These are phyloP conservation scores for Triops longicaudatus DNA, from an alignment of 1,140 invertebrate genomes.

Conservation along the genomic window DNA sequence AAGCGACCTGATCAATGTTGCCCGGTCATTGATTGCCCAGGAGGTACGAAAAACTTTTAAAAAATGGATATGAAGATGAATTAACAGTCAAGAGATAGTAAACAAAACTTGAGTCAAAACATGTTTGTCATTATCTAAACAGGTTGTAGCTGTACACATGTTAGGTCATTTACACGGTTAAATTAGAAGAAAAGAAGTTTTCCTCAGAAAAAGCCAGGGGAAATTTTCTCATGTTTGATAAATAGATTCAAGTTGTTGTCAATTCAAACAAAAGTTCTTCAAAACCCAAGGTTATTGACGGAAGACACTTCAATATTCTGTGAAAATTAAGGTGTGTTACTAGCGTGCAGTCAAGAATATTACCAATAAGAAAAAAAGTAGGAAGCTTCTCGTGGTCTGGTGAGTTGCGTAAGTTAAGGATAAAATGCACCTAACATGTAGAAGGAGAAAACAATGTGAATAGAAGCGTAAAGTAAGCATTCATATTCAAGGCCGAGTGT, in stretches of 20 bases:
- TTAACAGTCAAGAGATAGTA: not conserved
- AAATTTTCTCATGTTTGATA: not conserved
- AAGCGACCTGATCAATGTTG: slow-evolving; percentile 86
- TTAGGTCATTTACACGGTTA: too few species aligned
- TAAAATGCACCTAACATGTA: not conserved
- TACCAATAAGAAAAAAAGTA: not conserved
- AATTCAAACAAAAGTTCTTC: not conserved
- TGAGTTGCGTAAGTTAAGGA: not conserved
- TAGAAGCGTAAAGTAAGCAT: not conserved
- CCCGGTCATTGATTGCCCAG: slow-evolving; percentile 82
- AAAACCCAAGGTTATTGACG: not conserved
- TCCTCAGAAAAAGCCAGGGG: not conserved
- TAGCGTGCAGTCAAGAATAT: not conserved
- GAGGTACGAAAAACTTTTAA: slow-evolving; percentile 51
- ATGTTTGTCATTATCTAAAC: too few species aligned
- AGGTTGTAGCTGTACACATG: too few species aligned
- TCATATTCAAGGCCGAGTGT: slow-evolving; percentile 11
- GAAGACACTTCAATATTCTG: not conserved
- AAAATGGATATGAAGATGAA: not conserved
- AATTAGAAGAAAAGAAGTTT: too few species aligned
- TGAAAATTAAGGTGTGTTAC: not conserved
- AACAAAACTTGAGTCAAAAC: too few species aligned
- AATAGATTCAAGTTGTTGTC: not conserved
- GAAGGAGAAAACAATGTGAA: not conserved
- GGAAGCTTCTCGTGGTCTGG: not conserved